Base-by-base conservation (phyloP, 2,888 invertebrate genomes). In the Acholoe squamosa region DNA sequence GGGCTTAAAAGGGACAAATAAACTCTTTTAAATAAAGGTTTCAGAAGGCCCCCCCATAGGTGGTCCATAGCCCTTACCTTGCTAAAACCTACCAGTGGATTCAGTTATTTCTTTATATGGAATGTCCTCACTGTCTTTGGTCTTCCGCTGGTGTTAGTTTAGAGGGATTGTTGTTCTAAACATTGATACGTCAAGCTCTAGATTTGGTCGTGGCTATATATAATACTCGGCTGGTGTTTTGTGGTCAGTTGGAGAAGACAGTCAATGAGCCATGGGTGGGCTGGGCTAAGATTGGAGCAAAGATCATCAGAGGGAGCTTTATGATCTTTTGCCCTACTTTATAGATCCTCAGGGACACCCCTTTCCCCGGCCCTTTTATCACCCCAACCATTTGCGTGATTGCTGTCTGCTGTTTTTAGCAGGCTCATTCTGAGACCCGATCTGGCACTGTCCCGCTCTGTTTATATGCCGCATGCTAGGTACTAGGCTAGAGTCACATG, bases 361-460 rank as follows among this genome's bases (percentile, higher is more conserved):
- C n/a, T n/a, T n/a, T n/a, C n/a, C n/a, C n/a, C n/a, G n/a, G n/a
- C n/a, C n/a, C n/a, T n/a, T 80, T n/a, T 33, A 34, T 80, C 80
- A 43, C 34, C 80, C 19, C 34, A 33, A 34, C 80, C 80, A 80
- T 43, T 80, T 80, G 80, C 34, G 34, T 80, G 80, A 80, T 80
- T 80, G 80, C 34, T 34, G 80, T 3, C 80, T 80, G 80, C 7
- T 33, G 80, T 80, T 80, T 80, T 80, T 80, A n/a, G 80, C 80
- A 16, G 19, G 0, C 43, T 80, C 80, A 33, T 34, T 80, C n/a
- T 80, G 22, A 43, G 43, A 25, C 22, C n/a, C 14, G 61, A 61
- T 61, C 19, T 3, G 19, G 61, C 7, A 61, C n/a, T 19, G 61
- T 19, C 61, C n/a, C 22, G 19, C 3, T 61, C 7, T 1, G 61